These are phyloP conservation scores for Heteropelma amictum DNA, from an alignment of 2,888 invertebrate species.

Conservation along the genomic window DNA sequence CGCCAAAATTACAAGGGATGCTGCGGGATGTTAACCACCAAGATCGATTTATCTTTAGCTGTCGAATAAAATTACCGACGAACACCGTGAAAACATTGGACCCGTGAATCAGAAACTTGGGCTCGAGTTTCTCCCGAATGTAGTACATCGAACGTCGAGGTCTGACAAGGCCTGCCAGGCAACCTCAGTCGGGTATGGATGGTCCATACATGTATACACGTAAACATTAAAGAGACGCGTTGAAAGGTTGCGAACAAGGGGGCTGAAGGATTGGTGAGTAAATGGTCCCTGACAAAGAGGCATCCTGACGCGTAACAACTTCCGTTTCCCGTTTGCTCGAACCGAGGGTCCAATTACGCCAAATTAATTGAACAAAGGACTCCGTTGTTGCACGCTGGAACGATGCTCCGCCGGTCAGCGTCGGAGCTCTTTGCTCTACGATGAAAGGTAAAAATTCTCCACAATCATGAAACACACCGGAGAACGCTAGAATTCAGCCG, in stretches of 20 bases:
- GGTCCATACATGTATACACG: not conserved
- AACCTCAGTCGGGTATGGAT: not conserved
- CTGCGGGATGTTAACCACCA: too few relatives aligned
- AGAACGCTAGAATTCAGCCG: too few relatives aligned
- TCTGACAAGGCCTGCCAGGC: constrained; percentile 5
- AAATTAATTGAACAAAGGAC: constrained; percentile 68
- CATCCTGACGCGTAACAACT: constrained; percentile 34
- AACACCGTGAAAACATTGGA: not conserved
- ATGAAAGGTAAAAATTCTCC: not conserved
- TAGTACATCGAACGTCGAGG: constrained; percentile 34
- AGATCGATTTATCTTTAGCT: too few relatives aligned
- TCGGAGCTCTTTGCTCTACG: not conserved
- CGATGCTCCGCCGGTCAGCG: constrained; percentile 11
- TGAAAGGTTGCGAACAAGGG: constrained; percentile 5
- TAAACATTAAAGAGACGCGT: constrained; percentile 22
- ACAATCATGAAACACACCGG: not conserved
- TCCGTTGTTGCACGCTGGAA: not conserved
- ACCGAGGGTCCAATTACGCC: constrained; percentile 68
- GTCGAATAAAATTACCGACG: constrained; percentile 3
- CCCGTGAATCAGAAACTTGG: constrained; percentile 18
- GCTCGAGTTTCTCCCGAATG: not conserved
- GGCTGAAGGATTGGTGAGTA: not conserved
- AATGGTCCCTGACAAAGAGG: constrained; percentile 34
- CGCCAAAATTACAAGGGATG: too few relatives aligned
- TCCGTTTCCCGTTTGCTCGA: constrained; percentile 34